Conservation (phyloP, 2,888 invertebrate species). For the Rhynchonema sp. region DNA sequence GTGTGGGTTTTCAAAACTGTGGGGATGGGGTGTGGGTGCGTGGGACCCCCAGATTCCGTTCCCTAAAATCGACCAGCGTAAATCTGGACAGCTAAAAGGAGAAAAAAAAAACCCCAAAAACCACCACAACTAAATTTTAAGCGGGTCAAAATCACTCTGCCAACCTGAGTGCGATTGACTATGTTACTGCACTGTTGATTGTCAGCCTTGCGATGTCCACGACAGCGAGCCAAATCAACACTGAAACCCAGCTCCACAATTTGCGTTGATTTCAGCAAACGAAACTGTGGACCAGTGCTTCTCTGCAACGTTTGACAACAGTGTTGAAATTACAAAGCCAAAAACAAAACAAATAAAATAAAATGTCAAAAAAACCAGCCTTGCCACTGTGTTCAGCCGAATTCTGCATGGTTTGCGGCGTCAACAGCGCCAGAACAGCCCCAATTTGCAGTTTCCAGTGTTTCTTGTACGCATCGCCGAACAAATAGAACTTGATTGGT, state of each 20-base stretch:
- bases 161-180: constrained; percentile 14
- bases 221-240: constrained; percentile 18
- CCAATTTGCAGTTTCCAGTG: constrained; percentile 19
- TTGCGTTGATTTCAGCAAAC: constrained; percentile 15
- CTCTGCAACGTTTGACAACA: not conserved
- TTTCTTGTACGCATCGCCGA: constrained; percentile 19
- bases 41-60: no score
- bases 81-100: no score
- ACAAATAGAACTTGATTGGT: constrained; percentile 17
- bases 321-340: not conserved
- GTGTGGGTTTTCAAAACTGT: no score
- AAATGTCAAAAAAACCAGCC: no score
- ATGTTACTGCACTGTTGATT: constrained; percentile 15
- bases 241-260: constrained; percentile 20
- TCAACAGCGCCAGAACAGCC: constrained; percentile 10
- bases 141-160: no score
- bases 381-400: no score
- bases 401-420: constrained; percentile 9
- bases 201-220: constrained; percentile 7
- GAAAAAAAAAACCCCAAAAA: no score
- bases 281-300: not conserved
- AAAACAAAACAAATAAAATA: not conserved
- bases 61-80: no score
- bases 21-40: no score
- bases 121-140: no score